Evolutionary conservation across 2,888 invertebrate species (phyloP).

Genomic region (Trissoscelio sp.): DNA sequence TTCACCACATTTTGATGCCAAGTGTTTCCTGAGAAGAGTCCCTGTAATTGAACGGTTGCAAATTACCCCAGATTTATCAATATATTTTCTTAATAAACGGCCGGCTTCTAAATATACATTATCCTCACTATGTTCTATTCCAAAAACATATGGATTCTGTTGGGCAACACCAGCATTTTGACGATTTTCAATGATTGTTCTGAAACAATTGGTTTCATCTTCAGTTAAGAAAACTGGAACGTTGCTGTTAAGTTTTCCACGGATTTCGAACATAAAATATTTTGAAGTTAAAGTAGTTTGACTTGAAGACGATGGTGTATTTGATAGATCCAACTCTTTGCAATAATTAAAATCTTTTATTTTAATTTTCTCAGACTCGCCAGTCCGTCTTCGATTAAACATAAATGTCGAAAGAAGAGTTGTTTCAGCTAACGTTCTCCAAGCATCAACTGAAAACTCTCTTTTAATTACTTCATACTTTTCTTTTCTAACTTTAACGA

Average conservation of each 20-base stretch:
- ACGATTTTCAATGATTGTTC: slow-evolving; percentile 10
- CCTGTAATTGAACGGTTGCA: not conserved
- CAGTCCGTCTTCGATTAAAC: slow-evolving; percentile 33
- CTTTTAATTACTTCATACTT: not conserved
- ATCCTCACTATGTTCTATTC: not conserved
- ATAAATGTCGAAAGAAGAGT: slow-evolving; percentile 19
- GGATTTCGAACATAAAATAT: slow-evolving; percentile 16
- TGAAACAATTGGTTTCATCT: not conserved
- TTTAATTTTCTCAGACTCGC: slow-evolving; percentile 33
- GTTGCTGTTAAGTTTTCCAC: slow-evolving; percentile 25
- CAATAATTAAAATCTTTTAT: slow-evolving; percentile 25
- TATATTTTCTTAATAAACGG: slow-evolving; percentile 9
- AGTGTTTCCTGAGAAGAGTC: slow-evolving; percentile 21
- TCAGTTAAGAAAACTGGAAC: slow-evolving; percentile 32
- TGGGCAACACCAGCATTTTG: slow-evolving; percentile 2
- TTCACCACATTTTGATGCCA: slow-evolving; percentile 20
- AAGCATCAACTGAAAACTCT: not conserved
- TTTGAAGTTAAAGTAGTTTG: not conserved
- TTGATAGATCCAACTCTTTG: not conserved
- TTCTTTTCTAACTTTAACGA: not conserved
- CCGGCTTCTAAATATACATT: not conserved
- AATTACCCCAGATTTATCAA: not conserved
- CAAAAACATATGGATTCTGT: slow-evolving; percentile 31
- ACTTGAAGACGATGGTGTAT: not conserved
- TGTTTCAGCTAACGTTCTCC: slow-evolving; percentile 12